Evolutionary conservation across 2,888 invertebrate species (phyloP).

Genomic region (Holacanthella duospinosa): DNA sequence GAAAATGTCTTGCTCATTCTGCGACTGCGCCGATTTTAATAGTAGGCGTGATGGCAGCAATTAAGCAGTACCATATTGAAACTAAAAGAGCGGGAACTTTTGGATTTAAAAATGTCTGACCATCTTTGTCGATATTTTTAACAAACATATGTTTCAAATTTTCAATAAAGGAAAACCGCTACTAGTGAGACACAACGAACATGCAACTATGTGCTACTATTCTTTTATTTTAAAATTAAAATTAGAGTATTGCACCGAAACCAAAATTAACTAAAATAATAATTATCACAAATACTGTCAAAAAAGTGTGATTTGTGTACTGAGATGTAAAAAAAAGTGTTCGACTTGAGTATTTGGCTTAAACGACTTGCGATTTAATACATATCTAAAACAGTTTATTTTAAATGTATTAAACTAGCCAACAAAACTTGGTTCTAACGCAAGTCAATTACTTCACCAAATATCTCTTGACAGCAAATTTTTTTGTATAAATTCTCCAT

Average conservation of each 20-base stretch:
- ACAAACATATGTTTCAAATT: slow-evolving; percentile 26
- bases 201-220: slow-evolving; percentile 29
- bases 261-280: neutral
- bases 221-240: neutral
- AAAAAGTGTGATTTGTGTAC: too few species aligned
- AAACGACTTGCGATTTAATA: too few species aligned
- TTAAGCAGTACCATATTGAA: slow-evolving; percentile 34
- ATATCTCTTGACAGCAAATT: too few species aligned
- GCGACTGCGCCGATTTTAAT: slow-evolving; percentile 31
- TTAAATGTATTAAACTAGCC: too few species aligned
- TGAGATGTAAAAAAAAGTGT: too few species aligned
- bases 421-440: too few species aligned
- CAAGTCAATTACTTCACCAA: too few species aligned
- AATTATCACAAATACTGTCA: neutral
- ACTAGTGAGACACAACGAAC: slow-evolving; percentile 23
- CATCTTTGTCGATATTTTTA: slow-evolving; percentile 18
- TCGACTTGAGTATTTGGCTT: too few species aligned
- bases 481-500: too few species aligned
- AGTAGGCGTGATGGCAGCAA: slow-evolving; percentile 32
- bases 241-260: neutral
- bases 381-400: too few species aligned
- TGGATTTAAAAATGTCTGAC: slow-evolving; percentile 20
- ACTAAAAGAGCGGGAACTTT: slow-evolving; percentile 31
- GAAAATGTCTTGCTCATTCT: slow-evolving; percentile 27
- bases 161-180: slow-evolving; percentile 27